These are phyloP conservation scores for Toxotes lorentzi DNA, from an alignment of 2,797 vertebrate species.

Conservation along the genomic window DNA sequence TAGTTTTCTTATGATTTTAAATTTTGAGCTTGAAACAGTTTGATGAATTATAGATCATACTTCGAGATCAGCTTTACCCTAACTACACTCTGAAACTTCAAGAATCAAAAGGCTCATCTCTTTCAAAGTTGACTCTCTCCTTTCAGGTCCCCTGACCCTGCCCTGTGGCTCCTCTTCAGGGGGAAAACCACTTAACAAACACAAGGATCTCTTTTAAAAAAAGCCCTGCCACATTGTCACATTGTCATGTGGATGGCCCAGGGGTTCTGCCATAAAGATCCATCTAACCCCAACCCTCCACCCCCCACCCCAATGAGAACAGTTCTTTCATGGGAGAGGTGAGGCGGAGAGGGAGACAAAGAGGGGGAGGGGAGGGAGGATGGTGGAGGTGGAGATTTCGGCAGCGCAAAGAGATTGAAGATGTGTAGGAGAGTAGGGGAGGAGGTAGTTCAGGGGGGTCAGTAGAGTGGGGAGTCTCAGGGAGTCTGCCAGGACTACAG, in stretches of 20 bases:
- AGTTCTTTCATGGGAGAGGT: slow-evolving; percentile 63
- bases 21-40: background rate
- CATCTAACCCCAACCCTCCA: background rate
- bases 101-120: slow-evolving; percentile 74
- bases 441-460: slow-evolving; percentile 40
- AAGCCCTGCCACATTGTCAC: slow-evolving; percentile 79
- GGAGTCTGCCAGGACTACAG: background rate
- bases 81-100: background rate
- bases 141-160: slow-evolving; percentile 70
- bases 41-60: slow-evolving; percentile 4
- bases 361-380: slow-evolving; percentile 23
- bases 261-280: slow-evolving; percentile 75
- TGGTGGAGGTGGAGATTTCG: slow-evolving; percentile 52
- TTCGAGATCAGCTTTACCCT: slow-evolving; percentile 3
- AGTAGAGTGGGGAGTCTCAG: slow-evolving; percentile 49
- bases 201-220: slow-evolving; percentile 83
- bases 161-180: slow-evolving; percentile 69
- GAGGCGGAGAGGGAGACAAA: slow-evolving; percentile 55
- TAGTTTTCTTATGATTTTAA: background rate
- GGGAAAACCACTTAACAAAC: slow-evolving; percentile 84
- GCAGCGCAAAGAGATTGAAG: slow-evolving; percentile 34
- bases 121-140: slow-evolving; percentile 77
- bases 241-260: slow-evolving; percentile 87
- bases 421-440: slow-evolving; percentile 25
- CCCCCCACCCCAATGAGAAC: slow-evolving; percentile 52